Evolutionary conservation across 1,140 invertebrate genomes (phyloP).

Genomic region (Euborellia annulipes): DNA sequence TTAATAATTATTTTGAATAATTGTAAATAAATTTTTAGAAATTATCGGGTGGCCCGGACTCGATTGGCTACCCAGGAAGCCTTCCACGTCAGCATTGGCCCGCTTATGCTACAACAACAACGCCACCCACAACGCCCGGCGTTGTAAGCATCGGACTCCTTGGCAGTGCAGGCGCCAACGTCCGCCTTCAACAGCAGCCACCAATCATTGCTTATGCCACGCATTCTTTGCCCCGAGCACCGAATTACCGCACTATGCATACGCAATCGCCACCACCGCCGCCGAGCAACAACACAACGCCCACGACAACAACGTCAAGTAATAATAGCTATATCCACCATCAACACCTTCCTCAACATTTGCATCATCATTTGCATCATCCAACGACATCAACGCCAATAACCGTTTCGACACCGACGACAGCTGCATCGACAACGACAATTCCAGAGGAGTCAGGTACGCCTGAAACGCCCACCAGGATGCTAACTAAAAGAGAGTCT

Average conservation of each 20-base stretch:
- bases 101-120: constrained; percentile 22
- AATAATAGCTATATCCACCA: constrained; percentile 16
- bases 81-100: constrained; percentile 32
- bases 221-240: constrained; percentile 14
- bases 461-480: constrained; percentile 31
- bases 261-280: neutral
- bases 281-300: neutral
- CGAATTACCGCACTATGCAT: no score
- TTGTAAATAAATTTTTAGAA: no score
- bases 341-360: constrained; percentile 26
- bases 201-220: neutral
- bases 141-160: neutral
- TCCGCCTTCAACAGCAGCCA: neutral
- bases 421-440: constrained; percentile 15
- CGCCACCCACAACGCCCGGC: constrained; percentile 13
- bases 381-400: neutral
- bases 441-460: constrained; percentile 27
- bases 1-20: no score
- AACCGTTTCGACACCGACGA: neutral
- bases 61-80: constrained; percentile 27
- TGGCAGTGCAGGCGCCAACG: neutral
- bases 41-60: constrained; percentile 21
- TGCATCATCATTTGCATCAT: constrained; percentile 23
- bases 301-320: constrained; percentile 3
- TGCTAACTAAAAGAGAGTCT: constrained; percentile 36